phyloP scores from a whole-genome alignment of 2,797 vertebrate genomes.

The Rhinophrynus dorsalis region DNA sequence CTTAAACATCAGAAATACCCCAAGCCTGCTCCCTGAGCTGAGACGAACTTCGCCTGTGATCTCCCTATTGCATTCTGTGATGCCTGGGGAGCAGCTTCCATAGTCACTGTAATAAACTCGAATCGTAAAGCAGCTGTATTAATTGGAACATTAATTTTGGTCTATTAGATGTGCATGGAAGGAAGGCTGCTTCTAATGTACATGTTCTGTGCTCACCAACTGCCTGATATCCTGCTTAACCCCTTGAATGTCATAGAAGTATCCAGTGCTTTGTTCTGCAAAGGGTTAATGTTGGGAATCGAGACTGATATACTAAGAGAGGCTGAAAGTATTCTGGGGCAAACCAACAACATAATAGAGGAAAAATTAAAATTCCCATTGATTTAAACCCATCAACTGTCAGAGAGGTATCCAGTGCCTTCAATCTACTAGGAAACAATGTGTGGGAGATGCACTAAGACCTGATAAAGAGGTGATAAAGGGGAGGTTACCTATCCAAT shows the following conservation, averaged over 20 bases:
- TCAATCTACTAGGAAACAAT: no score
- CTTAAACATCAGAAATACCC: constrained; percentile 16
- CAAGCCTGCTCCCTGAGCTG: background rate
- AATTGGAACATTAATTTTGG: constrained; percentile 75
- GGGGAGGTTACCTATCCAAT: no score
- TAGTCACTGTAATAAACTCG: constrained; percentile 50
- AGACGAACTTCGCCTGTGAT: background rate
- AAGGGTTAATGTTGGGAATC: no score
- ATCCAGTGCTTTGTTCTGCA: background rate
- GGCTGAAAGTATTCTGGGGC: no score
- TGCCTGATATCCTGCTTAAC: background rate
- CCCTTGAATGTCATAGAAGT: no score
- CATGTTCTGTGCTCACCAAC: background rate
- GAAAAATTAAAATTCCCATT: no score
- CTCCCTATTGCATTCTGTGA: background rate
- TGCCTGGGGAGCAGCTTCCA: constrained; percentile 20
- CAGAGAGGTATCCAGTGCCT: no score
- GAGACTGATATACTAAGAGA: no score
- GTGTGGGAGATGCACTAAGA: no score
- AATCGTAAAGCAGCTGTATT: constrained; percentile 62
- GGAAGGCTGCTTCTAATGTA: background rate
- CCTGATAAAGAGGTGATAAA: no score
- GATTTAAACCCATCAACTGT: no score
- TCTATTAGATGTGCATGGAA: constrained; percentile 66
- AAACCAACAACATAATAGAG: no score